Evolutionary conservation across 2,888 invertebrate species (phyloP).

Genomic region (Tholera decimalis): DNA sequence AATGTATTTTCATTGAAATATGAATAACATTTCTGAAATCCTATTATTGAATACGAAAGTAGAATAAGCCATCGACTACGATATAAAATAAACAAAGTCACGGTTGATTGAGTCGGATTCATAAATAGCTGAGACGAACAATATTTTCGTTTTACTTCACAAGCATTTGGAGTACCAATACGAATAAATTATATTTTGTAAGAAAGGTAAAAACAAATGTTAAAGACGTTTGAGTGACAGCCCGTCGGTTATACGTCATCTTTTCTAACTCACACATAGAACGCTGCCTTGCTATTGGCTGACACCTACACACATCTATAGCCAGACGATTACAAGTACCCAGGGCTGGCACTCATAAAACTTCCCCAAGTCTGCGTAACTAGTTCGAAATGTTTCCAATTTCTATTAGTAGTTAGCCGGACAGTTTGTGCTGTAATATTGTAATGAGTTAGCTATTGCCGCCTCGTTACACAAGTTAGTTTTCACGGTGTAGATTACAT

Average conservation of each 20-base stretch:
- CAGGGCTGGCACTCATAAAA: constrained; percentile 32
- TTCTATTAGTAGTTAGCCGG: constrained; percentile 55
- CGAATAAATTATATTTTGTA: constrained; percentile 38
- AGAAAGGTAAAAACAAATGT: constrained; percentile 37
- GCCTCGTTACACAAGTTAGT: constrained; percentile 43
- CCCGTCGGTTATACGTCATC: constrained; percentile 20
- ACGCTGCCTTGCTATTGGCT: constrained; percentile 5
- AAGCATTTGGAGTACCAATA: constrained; percentile 34
- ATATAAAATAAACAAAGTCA: constrained; percentile 40
- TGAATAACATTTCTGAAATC: constrained; percentile 15
- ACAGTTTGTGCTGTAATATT: constrained; percentile 51
- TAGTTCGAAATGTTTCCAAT: constrained; percentile 56
- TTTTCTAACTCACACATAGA: constrained; percentile 29
- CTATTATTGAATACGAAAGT: constrained; percentile 32
- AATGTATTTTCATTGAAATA: constrained; percentile 17
- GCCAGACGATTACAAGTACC: constrained; percentile 26
- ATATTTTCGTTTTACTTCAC: constrained; percentile 36
- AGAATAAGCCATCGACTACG: constrained; percentile 19
- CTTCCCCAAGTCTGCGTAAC: constrained; percentile 42
- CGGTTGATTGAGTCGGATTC: constrained; percentile 34
- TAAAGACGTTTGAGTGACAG: constrained; percentile 42
- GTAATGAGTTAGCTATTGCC: constrained; percentile 55
- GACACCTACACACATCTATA: constrained; percentile 3
- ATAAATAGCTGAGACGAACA: constrained; percentile 32
- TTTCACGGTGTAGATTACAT: constrained; percentile 47